phyloP scores from a whole-genome alignment of 2,113 vertebrate species.

The Serinus canaria region DNA sequence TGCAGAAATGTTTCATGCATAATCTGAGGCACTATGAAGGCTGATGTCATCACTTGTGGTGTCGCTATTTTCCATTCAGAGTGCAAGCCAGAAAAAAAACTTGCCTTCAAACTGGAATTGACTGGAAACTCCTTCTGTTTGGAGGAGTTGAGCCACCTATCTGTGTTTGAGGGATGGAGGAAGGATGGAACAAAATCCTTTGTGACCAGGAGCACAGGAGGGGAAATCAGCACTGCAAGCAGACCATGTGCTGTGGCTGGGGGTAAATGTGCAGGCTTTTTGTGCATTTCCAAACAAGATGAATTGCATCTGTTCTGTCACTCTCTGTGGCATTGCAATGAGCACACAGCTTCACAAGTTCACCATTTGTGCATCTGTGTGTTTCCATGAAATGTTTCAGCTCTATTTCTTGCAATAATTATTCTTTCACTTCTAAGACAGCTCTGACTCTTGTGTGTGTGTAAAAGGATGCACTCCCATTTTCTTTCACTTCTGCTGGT shows the following conservation, averaged over 20 bases:
- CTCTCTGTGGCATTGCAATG: not conserved
- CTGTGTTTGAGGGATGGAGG: not conserved
- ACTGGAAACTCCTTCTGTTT: not conserved
- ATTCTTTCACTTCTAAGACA: not conserved
- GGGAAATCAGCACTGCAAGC: not conserved
- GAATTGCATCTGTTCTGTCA: not conserved
- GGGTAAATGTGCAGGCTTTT: not conserved
- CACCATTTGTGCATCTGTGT: not conserved
- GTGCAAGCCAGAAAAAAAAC: not conserved
- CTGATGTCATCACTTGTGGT: not conserved
- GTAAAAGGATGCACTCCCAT: not conserved
- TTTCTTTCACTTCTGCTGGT: conserved; percentile 3
- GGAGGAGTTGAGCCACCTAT: not conserved
- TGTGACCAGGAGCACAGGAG: not conserved
- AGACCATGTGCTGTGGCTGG: not conserved
- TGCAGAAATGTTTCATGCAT: not conserved
- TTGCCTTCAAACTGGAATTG: not conserved
- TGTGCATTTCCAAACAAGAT: not conserved
- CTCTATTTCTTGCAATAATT: not conserved
- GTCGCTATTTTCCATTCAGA: not conserved
- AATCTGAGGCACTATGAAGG: not conserved
- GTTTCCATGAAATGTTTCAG: not conserved
- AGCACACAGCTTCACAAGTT: not conserved
- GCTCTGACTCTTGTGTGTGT: not conserved
- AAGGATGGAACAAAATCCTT: not conserved